Base-by-base conservation (phyloP, 1,140 invertebrate species). In the Asobara japonica region DNA sequence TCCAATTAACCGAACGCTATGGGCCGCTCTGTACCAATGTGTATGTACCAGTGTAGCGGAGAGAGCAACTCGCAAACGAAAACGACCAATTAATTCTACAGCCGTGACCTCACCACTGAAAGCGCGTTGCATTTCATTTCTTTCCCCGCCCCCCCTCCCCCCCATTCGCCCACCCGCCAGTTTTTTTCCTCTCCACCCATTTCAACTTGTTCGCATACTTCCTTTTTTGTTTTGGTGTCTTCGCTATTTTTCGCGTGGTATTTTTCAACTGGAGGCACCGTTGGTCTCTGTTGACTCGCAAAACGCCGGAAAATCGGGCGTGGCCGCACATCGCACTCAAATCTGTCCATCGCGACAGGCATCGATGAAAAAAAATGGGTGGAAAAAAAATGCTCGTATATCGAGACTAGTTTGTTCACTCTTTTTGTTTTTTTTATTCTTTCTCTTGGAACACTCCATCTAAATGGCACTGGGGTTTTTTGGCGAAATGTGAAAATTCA, bases 81-180 rank as follows among this genome's bases (percentile, higher is more conserved):
- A 78, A 72, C 66, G 69, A 69, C 69, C 77, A 76, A 78, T 78
- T 76, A 76, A 78, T 78, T 73, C 73, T 45, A 61, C 62, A 38
- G 69, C 69, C 69, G 48, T 71, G 69, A 71, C 69, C 60, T 71
- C 69, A 20, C 61, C 62, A 36, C 62, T 65, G 62, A 27, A 65
- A 56, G 45, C 48, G 64, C 48, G 65, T 33, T 56, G 60, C 60
- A 31, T 11, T 33, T 72, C 64, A 25, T 56, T 71, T 75, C 56
- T 68, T 71, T 70, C 70, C 62, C 2, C 0, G 2, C 4, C 13
- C 25, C 22, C 18, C 16, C 31, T 70, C 70, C 62, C 2, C 0
- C 3, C 4, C 13, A 13, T 20, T 29, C 16, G 30, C n/a, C n/a
- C n/a, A n/a, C n/a, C n/a, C 22, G 20, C 22, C 11, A 13, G 22